phyloP scores from a whole-genome alignment of 2,113 vertebrate species.

The Uropsilus gracilis region DNA sequence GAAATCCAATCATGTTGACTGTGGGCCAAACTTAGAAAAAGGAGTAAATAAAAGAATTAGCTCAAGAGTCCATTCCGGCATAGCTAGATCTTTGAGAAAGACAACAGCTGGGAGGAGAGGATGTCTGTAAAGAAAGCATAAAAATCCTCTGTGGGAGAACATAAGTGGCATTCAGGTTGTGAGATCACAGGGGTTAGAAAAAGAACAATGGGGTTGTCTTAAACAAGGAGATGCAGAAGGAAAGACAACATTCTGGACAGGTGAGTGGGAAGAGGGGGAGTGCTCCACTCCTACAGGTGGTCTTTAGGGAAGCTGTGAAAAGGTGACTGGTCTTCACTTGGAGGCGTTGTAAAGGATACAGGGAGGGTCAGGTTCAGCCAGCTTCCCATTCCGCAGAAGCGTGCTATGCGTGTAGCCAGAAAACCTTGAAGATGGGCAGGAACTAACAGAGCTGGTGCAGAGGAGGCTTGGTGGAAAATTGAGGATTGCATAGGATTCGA shows the following conservation, averaged over 20 bases:
- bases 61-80: background rate
- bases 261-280: background rate
- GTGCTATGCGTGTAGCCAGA: background rate
- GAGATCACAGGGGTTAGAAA: background rate
- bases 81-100: background rate
- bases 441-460: background rate
- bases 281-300: accelerated
- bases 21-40: background rate
- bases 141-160: background rate
- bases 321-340: background rate
- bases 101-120: background rate
- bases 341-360: background rate
- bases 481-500: background rate
- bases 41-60: background rate
- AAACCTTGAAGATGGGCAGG: background rate
- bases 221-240: background rate
- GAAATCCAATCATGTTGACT: background rate
- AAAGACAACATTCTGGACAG: background rate
- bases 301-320: background rate
- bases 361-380: background rate
- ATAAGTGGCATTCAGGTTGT: background rate
- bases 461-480: background rate
- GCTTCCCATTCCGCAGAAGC: background rate
- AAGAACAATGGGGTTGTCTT: background rate
- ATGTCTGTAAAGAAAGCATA: background rate